Evolutionary conservation across 2,113 vertebrate species (phyloP).

Genomic region (Planiliza haematocheilus): DNA sequence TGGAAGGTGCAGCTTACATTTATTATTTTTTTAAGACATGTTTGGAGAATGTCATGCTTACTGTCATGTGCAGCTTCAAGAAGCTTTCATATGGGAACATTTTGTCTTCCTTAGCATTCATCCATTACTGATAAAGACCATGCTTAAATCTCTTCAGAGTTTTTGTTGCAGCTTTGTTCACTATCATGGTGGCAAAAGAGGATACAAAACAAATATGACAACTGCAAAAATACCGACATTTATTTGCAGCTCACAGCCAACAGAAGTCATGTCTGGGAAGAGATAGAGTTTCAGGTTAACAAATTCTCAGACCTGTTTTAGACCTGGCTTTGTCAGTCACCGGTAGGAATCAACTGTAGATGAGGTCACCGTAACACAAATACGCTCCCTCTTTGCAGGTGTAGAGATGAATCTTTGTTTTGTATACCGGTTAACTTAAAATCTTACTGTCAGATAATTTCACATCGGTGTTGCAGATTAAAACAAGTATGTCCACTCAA

Average conservation of each 20-base stretch:
- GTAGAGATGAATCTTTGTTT: conserved; percentile 11
- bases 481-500: conserved; percentile 35
- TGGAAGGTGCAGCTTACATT: conserved; percentile 6
- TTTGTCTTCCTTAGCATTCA: conserved; percentile 3
- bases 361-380: conserved; percentile 6
- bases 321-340: conserved; percentile 37
- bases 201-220: conserved; percentile 13
- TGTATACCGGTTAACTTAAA: too few relatives aligned
- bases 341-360: conserved; percentile 16
- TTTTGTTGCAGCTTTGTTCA: conserved; percentile 12
- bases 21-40: conserved; percentile 14
- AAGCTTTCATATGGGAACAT: not conserved
- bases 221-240: conserved; percentile 1
- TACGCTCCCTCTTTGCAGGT: conserved; percentile 9
- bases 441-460: conserved; percentile 22
- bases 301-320: conserved; percentile 41
- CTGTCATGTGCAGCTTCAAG: conserved; percentile 2
- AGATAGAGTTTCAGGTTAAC: conserved; percentile 37
- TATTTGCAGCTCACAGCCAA: conserved; percentile 10
- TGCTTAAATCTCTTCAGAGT: conserved; percentile 5
- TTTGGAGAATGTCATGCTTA: not conserved
- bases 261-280: conserved; percentile 15
- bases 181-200: not conserved
- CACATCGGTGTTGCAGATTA: conserved; percentile 3
- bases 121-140: conserved; percentile 2